Percentiles rank a stretch among this genome's conserved stretches.
phyloP scores from a whole-genome alignment of 2,113 vertebrate species.

The Tyto alba region DNA sequence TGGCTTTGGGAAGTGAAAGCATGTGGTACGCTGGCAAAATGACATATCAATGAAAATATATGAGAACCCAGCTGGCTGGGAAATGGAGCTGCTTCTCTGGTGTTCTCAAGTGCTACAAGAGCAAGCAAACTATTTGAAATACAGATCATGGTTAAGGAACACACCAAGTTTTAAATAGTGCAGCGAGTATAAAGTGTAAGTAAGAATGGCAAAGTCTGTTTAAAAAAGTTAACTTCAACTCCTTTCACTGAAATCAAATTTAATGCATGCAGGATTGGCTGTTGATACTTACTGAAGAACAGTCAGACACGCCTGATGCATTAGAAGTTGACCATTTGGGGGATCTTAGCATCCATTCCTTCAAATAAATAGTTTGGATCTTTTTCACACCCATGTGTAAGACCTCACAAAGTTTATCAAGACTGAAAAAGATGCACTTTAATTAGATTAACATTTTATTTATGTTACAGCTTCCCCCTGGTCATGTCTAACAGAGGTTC shows the following conservation, averaged over 20 bases:
- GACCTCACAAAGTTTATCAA: conserved; percentile 27
- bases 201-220: neutral
- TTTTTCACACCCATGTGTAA: neutral
- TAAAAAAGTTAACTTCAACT: neutral
- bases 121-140: neutral
- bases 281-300: neutral
- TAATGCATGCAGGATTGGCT: neutral
- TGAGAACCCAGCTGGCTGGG: neutral
- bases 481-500: conserved; percentile 56
- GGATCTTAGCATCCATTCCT: neutral
- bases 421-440: conserved; percentile 44
- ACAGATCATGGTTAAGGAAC: neutral
- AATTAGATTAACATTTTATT: conserved; percentile 65
- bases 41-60: neutral
- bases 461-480: conserved; percentile 21
- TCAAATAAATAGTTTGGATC: neutral
- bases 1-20: neutral
- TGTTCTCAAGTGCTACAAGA: neutral
- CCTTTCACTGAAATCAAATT: neutral
- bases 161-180: neutral
- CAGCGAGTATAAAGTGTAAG: neutral
- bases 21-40: neutral
- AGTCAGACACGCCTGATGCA: neutral
- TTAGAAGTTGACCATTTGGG: neutral
- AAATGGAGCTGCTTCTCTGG: neutral